Evolutionary conservation across 2,888 invertebrate genomes (phyloP), one percentile per base, ranked within the genome.

Genomic region (Pristionchus japonicus): DNA sequence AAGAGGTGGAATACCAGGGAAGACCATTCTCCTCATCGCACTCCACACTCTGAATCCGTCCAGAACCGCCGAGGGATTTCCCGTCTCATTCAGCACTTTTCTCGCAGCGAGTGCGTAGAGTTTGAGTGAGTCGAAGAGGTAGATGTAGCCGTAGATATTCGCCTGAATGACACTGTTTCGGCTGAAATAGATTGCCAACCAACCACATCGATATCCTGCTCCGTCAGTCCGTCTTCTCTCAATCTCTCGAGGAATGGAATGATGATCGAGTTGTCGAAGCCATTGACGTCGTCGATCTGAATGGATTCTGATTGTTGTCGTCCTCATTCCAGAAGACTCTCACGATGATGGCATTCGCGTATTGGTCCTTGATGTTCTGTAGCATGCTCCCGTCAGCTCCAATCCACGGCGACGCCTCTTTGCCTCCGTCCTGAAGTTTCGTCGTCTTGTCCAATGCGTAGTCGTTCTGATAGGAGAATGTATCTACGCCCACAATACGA

Each of bases 351-450:
- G 77, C 77, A 87, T 93, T 93, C 13, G 92, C 91, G 88, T 93
- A 94, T 86, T 92, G 92, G 86, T 93, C 93, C 82, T 93, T 93
- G 37, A 94, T 91, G 80, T 94, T 93, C 84, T 94, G 93, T 43
- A 93, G 89, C 90, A 92, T 93, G 17, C 92, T 91, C 43, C 94
- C 94, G 74, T 94, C 94, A 15, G 92, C 85, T 49, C 94, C 94
- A 27, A 92, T 92, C 94, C 94, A 94, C 15, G 94, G 94, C 34
- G 93, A 90, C 37, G 92, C 89, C 91, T 90, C 94, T 91, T 94
- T 89, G 74, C 90, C 91, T 47, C 93, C 94, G 82, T 93, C 91
- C 88, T 89, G 13, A 77, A 47, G 67, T 67, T 67, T 34, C 67
- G 67, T 67, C 67, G 67, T 67, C 67, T 67, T 67, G 67, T 67